Base-by-base conservation (phyloP, 2,113 vertebrate genomes). In the Eubucco bourcierii region DNA sequence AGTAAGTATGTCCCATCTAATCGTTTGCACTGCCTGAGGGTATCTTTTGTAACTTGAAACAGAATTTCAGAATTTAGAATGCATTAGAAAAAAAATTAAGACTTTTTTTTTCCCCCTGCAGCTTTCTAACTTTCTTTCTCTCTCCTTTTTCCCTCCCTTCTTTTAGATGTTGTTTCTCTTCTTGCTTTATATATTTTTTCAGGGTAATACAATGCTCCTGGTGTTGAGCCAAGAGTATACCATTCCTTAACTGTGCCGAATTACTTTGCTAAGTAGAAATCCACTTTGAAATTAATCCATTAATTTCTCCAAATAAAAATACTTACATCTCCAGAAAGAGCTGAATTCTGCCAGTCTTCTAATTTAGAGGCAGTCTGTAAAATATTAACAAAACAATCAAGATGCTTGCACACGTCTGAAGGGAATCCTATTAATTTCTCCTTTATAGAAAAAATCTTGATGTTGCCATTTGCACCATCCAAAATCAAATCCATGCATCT, bases 1-100 rank as follows among this genome's bases (percentile, higher is more conserved):
- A 98, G 99, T 99, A 98, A 99, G 99, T 99, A 97, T 89, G 77
- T 63, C 55, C 52, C 58, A 63, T 59, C 79, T 90, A 37, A 94
- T 27, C 2, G 55, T 90, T 23, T 65, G 88, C 70, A 55, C 67
- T 64, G 91, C 63, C 76, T 47, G 77, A 37, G 19, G 47, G 17
- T 68, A 12, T 80, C 58, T 66, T 83, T 70, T 59, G 60, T 47
- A 68, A 34, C 29, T 77, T 60, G 67, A 44, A 80, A 52, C 8
- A n/a, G 20, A 64, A 85, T 77, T 67, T 56, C 93, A 77, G 73
- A 84, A 73, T 87, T 78, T 46, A 44, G 39, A 53, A 68, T 71
- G 50, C 25, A 34, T 66, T 64, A 52, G 39, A 14, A 63, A 71
- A 84, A 58, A 73, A 34, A 6, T 46, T 46, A 52, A 24, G 12